phyloP scores from a whole-genome alignment of 1,140 invertebrate genomes.

The Listronotus bonariensis region DNA sequence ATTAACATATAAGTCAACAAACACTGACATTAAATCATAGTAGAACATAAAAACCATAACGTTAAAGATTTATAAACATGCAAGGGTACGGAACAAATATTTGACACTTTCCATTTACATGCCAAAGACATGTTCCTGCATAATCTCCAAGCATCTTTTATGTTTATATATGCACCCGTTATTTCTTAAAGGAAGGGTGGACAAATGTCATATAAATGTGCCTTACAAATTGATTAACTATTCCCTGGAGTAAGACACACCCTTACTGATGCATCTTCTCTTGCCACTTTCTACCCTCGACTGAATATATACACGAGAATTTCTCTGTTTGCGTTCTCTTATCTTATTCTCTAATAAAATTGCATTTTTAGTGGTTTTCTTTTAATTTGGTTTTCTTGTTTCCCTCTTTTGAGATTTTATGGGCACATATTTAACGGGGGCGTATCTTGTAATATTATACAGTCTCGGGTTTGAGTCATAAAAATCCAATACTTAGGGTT shows the following conservation, averaged over 20 bases:
- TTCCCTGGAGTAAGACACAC: conserved; percentile 19
- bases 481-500: conserved; percentile 13
- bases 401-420: conserved; percentile 25
- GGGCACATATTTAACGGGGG: conserved; percentile 17
- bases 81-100: conserved; percentile 24
- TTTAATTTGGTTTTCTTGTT: conserved; percentile 28
- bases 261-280: conserved; percentile 25
- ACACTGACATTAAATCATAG: conserved; percentile 25
- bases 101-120: conserved; percentile 32
- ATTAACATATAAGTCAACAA: conserved; percentile 1
- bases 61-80: conserved; percentile 25
- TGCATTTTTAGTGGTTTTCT: conserved; percentile 33
- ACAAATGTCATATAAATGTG: conserved; percentile 36
- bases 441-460: conserved; percentile 14
- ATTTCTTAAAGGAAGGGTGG: conserved; percentile 25
- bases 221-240: conserved; percentile 35
- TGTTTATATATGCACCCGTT: conserved; percentile 20
- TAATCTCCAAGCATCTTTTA: conserved; percentile 21
- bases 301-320: conserved; percentile 15
- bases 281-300: conserved; percentile 7
- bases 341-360: conserved; percentile 28
- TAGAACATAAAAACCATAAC: conserved; percentile 27
- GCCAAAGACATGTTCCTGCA: conserved; percentile 27
- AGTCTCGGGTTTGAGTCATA: conserved; percentile 9
- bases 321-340: conserved; percentile 27